Evolutionary conservation across 2,113 vertebrate genomes (phyloP).

Genomic region (Anoura caudifer): DNA sequence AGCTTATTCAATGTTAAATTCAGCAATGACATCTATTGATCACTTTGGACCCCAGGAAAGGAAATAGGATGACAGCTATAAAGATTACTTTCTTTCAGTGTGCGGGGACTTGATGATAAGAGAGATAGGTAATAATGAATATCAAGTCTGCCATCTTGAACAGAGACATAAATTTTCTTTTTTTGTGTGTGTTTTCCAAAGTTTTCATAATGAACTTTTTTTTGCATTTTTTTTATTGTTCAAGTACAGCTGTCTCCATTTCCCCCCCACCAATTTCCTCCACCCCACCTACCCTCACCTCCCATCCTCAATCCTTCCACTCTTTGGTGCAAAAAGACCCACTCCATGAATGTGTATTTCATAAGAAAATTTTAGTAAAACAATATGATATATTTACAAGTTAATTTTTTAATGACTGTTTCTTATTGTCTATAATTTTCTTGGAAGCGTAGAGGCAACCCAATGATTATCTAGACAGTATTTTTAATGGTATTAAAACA

Average conservation of each 20-base stretch:
- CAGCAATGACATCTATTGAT: background rate
- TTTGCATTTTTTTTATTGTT: too few relatives aligned
- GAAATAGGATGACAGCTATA: background rate
- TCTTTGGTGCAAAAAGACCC: too few relatives aligned
- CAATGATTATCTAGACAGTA: background rate
- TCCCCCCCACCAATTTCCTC: too few relatives aligned
- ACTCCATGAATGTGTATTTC: too few relatives aligned
- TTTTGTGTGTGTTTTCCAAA: background rate
- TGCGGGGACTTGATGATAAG: background rate
- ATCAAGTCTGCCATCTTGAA: background rate
- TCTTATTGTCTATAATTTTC: background rate
- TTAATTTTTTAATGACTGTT: background rate
- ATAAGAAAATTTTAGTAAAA: background rate
- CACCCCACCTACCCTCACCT: too few relatives aligned
- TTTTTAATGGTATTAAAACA: conserved; percentile 5
- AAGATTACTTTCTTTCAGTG: background rate
- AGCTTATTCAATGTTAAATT: background rate
- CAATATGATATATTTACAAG: background rate
- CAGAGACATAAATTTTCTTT: background rate
- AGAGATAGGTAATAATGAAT: background rate
- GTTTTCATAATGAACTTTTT: background rate
- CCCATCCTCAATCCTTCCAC: too few relatives aligned
- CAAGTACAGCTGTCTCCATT: too few relatives aligned
- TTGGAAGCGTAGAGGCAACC: background rate
- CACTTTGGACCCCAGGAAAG: background rate